Percentiles rank a stretch among this genome's conserved stretches.
Evolutionary conservation across 2,888 invertebrate species (phyloP).

Genomic region (Mallateleia sp.): DNA sequence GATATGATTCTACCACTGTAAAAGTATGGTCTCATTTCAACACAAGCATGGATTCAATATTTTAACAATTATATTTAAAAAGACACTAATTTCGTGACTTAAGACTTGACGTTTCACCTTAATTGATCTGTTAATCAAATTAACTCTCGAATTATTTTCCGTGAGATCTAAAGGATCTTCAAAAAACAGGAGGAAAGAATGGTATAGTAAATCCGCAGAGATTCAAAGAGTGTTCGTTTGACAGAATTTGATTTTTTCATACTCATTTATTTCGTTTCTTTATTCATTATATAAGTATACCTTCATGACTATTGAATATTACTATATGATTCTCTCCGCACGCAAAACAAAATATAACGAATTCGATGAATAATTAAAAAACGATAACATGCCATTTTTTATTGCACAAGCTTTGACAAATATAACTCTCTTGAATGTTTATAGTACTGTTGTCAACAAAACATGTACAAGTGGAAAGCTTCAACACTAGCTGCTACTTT

Average conservation of each 20-base stretch:
- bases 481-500: constrained; percentile 37
- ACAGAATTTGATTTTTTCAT: constrained; percentile 10
- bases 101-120: no score
- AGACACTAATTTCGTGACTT: no score
- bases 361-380: constrained; percentile 63
- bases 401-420: constrained; percentile 84
- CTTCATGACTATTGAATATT: constrained; percentile 61
- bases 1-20: no score
- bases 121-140: no score
- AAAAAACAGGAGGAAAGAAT: constrained; percentile 66
- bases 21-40: no score
- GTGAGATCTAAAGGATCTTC: constrained; percentile 52
- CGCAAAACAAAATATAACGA: constrained; percentile 71
- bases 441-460: constrained; percentile 49
- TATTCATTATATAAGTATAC: constrained; percentile 44
- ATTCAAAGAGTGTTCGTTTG: not conserved
- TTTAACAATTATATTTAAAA: no score
- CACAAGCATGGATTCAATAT: no score
- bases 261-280: constrained; percentile 32
- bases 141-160: constrained; percentile 33
- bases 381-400: constrained; percentile 82
- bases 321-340: constrained; percentile 73
- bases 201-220: constrained; percentile 57
- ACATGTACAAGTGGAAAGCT: constrained; percentile 63
- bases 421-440: constrained; percentile 55